A percentile compares a stretch with the other conserved stretches of the same genome.
phyloP scores from a whole-genome alignment of 64 coral and sea anemone genomes.

The Trachythela sp. region DNA sequence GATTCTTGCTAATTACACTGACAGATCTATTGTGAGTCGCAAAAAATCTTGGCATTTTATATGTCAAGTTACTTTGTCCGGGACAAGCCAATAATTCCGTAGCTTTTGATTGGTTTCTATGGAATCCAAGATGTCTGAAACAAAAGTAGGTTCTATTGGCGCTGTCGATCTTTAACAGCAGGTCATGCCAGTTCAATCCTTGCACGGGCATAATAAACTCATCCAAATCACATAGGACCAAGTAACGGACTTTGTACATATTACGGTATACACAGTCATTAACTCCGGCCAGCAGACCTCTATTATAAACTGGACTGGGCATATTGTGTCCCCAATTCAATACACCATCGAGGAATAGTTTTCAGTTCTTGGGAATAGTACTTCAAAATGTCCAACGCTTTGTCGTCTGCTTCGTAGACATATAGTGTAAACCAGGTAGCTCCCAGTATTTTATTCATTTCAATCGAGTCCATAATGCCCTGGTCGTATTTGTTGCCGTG shows the following conservation, averaged over 20 bases:
- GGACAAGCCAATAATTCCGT: background rate
- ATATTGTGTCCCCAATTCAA: background rate
- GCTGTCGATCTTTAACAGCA: background rate
- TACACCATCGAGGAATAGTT: background rate
- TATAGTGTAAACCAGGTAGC: background rate
- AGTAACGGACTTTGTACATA: background rate
- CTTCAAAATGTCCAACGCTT: background rate
- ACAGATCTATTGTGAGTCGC: background rate
- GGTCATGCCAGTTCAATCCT: too few species aligned
- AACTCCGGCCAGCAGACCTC: background rate
- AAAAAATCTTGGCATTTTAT: background rate
- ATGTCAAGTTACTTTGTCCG: background rate
- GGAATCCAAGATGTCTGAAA: background rate
- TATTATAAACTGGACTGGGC: background rate
- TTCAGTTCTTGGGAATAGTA: background rate
- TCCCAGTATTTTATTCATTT: background rate
- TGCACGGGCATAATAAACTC: background rate
- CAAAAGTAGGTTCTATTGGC: background rate
- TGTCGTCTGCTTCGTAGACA: background rate
- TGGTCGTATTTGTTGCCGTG: background rate
- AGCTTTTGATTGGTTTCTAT: background rate
- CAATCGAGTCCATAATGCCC: background rate
- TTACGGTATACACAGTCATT: background rate
- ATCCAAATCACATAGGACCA: background rate
- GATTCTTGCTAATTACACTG: background rate